A percentile compares a stretch with the other conserved stretches of the same genome.
phyloP scores from a whole-genome alignment of 2,888 invertebrate genomes.

The Zelleria hepariella region DNA sequence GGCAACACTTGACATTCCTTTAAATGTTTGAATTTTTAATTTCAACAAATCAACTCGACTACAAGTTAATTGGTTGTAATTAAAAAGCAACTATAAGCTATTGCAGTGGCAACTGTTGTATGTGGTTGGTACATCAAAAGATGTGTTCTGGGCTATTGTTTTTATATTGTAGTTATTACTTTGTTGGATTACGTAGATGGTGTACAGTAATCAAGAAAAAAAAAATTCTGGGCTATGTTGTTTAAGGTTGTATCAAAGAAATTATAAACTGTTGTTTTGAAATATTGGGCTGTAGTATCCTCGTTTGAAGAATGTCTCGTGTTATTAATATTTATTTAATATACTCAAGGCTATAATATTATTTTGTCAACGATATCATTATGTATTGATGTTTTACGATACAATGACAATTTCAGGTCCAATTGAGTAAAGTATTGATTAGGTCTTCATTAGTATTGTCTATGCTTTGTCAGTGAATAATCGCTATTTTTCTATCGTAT shows the following conservation, averaged over 20 bases:
- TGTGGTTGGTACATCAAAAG: slow-evolving; percentile 12
- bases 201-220: background rate
- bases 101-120: slow-evolving; percentile 55
- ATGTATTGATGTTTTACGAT: slow-evolving; percentile 18
- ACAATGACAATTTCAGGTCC: slow-evolving; percentile 18
- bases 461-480: slow-evolving; percentile 40
- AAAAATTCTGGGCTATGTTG: slow-evolving; percentile 6
- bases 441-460: slow-evolving; percentile 7
- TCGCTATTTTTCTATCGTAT: slow-evolving; percentile 48
- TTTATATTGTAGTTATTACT: slow-evolving; percentile 31
- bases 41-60: background rate
- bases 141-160: slow-evolving; percentile 61
- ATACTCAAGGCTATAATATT: slow-evolving; percentile 27
- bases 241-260: slow-evolving; percentile 13
- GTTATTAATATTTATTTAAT: slow-evolving; percentile 29
- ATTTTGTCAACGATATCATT: slow-evolving; percentile 25
- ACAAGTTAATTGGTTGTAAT: slow-evolving; percentile 1
- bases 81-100: slow-evolving; percentile 48
- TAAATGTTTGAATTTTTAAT: background rate
- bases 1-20: slow-evolving; percentile 70
- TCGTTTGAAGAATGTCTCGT: slow-evolving; percentile 56
- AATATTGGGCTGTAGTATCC: slow-evolving; percentile 51
- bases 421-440: slow-evolving; percentile 18
- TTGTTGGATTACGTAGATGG: slow-evolving; percentile 17
- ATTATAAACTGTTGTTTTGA: slow-evolving; percentile 32